Percentiles rank a stretch among this genome's conserved stretches.
phyloP scores from a whole-genome alignment of 2,797 vertebrate genomes.

The Chiroxiphia lanceolata region DNA sequence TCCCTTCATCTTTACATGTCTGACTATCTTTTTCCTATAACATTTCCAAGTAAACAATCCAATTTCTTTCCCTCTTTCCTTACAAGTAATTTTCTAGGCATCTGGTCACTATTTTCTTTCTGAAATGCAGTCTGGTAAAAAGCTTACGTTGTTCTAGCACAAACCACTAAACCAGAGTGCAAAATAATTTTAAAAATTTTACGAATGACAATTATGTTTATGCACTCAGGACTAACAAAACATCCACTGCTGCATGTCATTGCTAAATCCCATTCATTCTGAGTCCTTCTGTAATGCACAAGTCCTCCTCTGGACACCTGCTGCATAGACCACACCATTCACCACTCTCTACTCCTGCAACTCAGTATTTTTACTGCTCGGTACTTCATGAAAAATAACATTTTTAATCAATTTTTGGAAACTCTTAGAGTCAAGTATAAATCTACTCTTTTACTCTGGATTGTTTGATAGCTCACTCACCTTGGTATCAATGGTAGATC shows the following conservation, averaged over 20 bases:
- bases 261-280: neutral
- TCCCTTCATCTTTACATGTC: neutral
- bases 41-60: neutral
- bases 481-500: neutral
- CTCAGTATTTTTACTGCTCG: neutral
- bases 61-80: neutral
- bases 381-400: accelerated
- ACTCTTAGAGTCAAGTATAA: neutral
- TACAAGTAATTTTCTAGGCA: neutral
- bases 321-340: neutral
- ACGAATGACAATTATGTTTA: neutral
- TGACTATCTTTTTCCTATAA: neutral
- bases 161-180: neutral
- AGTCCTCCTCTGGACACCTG: neutral
- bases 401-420: neutral
- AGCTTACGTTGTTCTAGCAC: neutral
- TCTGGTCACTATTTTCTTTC: neutral
- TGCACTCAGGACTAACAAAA: neutral
- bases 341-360: neutral
- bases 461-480: neutral
- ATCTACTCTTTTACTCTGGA: neutral
- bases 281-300: neutral
- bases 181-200: neutral
- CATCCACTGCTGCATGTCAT: neutral
- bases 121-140: neutral